A percentile compares a stretch with the other conserved stretches of the same genome.
Evolutionary conservation across 2,797 vertebrate genomes (phyloP).

Genomic region (Cryptoprocta ferox): DNA sequence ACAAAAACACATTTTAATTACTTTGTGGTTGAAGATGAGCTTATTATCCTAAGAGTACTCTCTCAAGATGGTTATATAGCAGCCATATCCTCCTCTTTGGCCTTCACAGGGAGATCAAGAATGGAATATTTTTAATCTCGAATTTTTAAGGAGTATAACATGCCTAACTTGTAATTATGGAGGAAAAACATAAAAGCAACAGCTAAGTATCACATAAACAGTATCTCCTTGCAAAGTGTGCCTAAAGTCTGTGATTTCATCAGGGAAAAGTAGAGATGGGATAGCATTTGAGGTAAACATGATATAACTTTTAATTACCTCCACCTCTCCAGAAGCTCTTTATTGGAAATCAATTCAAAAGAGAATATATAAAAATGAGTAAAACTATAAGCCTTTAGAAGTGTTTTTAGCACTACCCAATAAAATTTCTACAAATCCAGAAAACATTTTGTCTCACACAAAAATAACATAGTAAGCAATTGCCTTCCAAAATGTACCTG

Average conservation of each 20-base stretch:
- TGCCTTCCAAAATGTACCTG: neutral
- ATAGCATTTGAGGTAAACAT: neutral
- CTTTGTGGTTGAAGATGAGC: neutral
- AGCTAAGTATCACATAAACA: neutral
- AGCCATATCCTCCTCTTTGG: neutral
- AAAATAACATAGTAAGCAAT: slow-evolving; percentile 12
- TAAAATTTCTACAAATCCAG: neutral
- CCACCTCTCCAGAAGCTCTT: neutral
- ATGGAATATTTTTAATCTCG: neutral
- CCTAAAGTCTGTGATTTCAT: neutral
- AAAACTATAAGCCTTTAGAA: neutral
- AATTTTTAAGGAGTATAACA: slow-evolving; percentile 10
- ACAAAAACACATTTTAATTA: neutral
- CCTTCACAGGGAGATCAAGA: neutral
- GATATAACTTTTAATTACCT: neutral
- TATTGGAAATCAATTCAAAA: neutral
- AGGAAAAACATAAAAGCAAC: neutral
- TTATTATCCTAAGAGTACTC: neutral
- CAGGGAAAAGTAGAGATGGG: neutral
- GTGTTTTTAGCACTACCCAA: neutral
- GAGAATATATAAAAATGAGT: neutral
- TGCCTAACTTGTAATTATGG: neutral
- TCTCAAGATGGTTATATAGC: neutral
- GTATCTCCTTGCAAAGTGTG: neutral
- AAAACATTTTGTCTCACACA: neutral